Evolutionary conservation across 1,140 invertebrate species (phyloP).

Genomic region (Schmidtea mediterranea): DNA sequence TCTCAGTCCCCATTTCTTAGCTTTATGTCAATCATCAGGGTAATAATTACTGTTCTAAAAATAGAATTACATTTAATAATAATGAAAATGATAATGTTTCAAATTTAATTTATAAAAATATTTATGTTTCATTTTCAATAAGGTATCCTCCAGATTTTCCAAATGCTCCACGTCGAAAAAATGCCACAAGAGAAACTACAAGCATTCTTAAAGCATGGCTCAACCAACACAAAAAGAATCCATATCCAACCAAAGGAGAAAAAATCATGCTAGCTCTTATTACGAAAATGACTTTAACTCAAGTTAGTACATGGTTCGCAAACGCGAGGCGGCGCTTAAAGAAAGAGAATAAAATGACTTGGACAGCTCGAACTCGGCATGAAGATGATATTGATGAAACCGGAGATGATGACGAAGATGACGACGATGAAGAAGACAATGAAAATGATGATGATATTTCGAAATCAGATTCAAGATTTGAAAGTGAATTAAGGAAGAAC

Average conservation of each 20-base stretch:
- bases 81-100: no score
- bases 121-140: no score
- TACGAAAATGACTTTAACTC: slow-evolving; percentile 19
- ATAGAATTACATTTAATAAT: no score
- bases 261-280: slow-evolving; percentile 17
- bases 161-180: slow-evolving; percentile 10
- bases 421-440: slow-evolving; percentile 1
- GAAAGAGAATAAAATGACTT: slow-evolving; percentile 92
- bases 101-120: no score
- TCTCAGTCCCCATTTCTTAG: no score
- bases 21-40: no score
- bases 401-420: slow-evolving; percentile 3
- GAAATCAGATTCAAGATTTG: no score
- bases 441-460: not conserved
- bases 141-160: no score
- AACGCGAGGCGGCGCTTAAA: slow-evolving; percentile 29
- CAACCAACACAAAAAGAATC: slow-evolving; percentile 19
- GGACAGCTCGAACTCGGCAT: slow-evolving; percentile 22
- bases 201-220: slow-evolving; percentile 24
- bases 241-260: slow-evolving; percentile 23
- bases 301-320: slow-evolving; percentile 30
- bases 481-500: no score
- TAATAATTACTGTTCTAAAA: no score
- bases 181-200: slow-evolving; percentile 16
- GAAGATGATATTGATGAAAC: slow-evolving; percentile 2